phyloP scores from a whole-genome alignment of 2,113 vertebrate species.

The Psilopogon haemacephalus region DNA sequence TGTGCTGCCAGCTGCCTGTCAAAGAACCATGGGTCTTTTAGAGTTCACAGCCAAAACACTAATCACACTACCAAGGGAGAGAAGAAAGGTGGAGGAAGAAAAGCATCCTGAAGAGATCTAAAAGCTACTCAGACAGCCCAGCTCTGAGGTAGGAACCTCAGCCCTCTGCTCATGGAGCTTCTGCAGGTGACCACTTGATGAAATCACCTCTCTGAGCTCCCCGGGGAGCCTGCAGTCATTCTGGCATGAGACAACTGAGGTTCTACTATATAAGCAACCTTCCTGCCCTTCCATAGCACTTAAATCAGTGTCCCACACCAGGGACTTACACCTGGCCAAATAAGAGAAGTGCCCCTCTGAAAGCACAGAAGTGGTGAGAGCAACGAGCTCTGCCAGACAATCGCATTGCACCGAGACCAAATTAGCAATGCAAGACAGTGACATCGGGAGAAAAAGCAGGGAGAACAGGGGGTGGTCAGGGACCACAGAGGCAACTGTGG shows the following conservation, averaged over 20 bases:
- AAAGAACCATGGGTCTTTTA: neutral
- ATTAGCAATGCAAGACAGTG: neutral
- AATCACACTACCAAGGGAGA: neutral
- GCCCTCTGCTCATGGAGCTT: neutral
- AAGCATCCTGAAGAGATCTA: neutral
- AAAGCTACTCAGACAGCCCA: neutral
- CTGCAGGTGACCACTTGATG: neutral
- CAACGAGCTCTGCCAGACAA: neutral
- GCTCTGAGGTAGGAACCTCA: neutral
- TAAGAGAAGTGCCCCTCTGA: neutral
- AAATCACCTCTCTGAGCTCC: neutral
- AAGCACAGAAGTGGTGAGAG: neutral
- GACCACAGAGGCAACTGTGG: neutral
- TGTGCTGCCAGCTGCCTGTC: neutral
- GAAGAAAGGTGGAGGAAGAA: neutral
- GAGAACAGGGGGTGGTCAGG: neutral
- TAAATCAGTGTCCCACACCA: neutral
- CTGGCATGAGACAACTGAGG: neutral
- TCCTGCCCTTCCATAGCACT: neutral
- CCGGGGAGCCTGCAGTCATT: neutral
- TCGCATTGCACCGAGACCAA: neutral
- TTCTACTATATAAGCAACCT: neutral
- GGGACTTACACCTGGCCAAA: neutral
- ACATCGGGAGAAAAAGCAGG: neutral
- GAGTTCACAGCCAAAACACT: neutral